These are phyloP conservation scores for Neoseiulus cucumeris DNA, from an alignment of 1,140 invertebrate genomes.

Conservation along the genomic window DNA sequence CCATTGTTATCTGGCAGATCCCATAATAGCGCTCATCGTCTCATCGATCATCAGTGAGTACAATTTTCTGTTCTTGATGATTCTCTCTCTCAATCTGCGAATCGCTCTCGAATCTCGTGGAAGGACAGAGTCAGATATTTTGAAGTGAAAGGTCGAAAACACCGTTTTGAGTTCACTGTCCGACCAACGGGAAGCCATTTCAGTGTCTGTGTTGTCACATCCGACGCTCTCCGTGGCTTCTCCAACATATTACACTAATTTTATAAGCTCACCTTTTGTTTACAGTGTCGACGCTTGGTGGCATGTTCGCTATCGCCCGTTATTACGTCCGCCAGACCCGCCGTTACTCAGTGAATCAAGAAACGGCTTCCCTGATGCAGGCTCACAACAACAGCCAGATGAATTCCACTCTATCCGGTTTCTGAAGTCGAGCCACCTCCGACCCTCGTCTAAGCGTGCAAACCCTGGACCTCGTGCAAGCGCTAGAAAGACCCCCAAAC, in stretches of 20 bases:
- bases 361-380: neutral
- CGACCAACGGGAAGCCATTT: too few relatives aligned
- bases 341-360: slow-evolving; percentile 4
- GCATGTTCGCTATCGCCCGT: neutral
- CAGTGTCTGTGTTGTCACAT: too few relatives aligned
- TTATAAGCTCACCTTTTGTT: neutral
- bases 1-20: neutral
- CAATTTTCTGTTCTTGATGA: too few relatives aligned
- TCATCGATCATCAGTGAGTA: neutral
- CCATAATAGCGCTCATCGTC: neutral
- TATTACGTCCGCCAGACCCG: slow-evolving; percentile 6
- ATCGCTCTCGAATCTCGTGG: too few relatives aligned
- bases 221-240: too few relatives aligned
- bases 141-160: too few relatives aligned
- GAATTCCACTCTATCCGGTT: slow-evolving; percentile 8
- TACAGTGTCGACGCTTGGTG: slow-evolving; percentile 7
- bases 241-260: too few relatives aligned
- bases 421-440: slow-evolving; percentile 9
- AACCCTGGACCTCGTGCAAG: slow-evolving; percentile 4
- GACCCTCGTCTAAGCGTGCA: slow-evolving; percentile 7
- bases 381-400: slow-evolving; percentile 10
- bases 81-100: too few relatives aligned
- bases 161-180: too few relatives aligned
- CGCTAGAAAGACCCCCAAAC: neutral
- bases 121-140: too few relatives aligned